Base-by-base conservation (phyloP, 2,888 invertebrate genomes). In the Tenthredo amoena region DNA sequence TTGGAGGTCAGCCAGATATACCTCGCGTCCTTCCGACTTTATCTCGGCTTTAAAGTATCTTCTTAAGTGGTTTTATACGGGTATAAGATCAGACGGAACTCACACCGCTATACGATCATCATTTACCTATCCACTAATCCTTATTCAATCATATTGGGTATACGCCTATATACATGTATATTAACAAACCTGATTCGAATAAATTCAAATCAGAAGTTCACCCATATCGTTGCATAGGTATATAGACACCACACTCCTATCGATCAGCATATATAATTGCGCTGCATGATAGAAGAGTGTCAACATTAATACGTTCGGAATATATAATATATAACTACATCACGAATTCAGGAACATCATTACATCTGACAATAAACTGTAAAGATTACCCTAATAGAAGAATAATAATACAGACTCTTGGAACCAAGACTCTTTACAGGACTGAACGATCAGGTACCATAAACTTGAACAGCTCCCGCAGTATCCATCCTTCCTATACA, bases 1-100 rank as follows among this genome's bases (percentile, higher is more conserved):
- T 89, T 86, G 86, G 90, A 90, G 91, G 90, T 90, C 90, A 89
- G 90, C 90, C 90, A 91, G 90, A 83, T 68, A 68, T 50, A 62
- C 81, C 62, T 62, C 37, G 31, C 55, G 43, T 43, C 74, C 74
- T 74, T 74, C 43, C 43, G n/a, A 74, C 40, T 74, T 43, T 40
- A 74, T 74, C 74, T 43, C 40, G 21, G 43, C 26, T 74, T 74
- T 43, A 43, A 68, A 68, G 43, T 74, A 74, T 74, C 43, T 21
- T 43, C 21, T 43, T 26, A 43, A 43, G 43, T 74, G 21, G 43
- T 74, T 71, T 21, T 34, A 74, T 40, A 21, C 43, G 21, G 43
- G 40, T 74, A 34, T 18, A 68, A 74, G 74, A 43, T 74, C 74
- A 43, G 74, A 74, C 74, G 37, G 5, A 43, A 18, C 21, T 12